Base-by-base conservation (phyloP, 2,888 invertebrate genomes). In the Tetropium fuscum region DNA sequence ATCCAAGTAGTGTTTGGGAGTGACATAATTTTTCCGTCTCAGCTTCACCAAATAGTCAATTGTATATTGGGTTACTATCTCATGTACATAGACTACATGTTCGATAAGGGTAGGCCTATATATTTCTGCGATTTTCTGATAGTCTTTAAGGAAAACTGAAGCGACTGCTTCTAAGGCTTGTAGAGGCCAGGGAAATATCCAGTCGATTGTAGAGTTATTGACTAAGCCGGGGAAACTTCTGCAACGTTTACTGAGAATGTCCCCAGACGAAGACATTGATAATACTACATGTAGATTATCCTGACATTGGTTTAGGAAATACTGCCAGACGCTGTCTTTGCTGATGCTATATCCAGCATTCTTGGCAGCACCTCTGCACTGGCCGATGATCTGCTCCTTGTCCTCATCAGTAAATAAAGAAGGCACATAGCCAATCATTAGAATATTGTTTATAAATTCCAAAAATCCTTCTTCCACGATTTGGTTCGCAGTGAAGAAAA, bases 171-270 rank as follows among this genome's bases (percentile, higher is more conserved):
- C 84, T 43, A 97, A 79, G 0, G 97, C 97, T 78, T 96, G 94
- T 66, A 90, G 87, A 0, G 97, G 95, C 97, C 97, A 97, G 0
- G 95, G 91, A 80, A 93, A 95, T 78, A 95, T 89, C 96, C 96
- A 97, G 80, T 97, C 95, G 64, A 97, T 95, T 30, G 92, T 93
- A 0, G 95, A 93, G 76, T 94, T 94, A 77, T 95, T 96, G 30
- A 97, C 94, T 41, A 97, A 83, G 0, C 95, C 95, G 0, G 97
- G 97, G 81, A 96, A 97, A 82, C 90, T 95, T 66, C 95, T 87
- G 75, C 96, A 96, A 11, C 93, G 86, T 71, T 90, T 93, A 43
- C 95, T 87, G 10, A 97, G 82, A 3, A 88, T 85, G 58, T 95
- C 95, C 0, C 94, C 92, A 1, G 93, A 87, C 0, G 95, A 94